Percentiles rank a stretch among this genome's conserved stretches.
These are phyloP conservation scores for Gallinago paraguaiae DNA, from an alignment of 2,113 vertebrate species.

Conservation along the genomic window DNA sequence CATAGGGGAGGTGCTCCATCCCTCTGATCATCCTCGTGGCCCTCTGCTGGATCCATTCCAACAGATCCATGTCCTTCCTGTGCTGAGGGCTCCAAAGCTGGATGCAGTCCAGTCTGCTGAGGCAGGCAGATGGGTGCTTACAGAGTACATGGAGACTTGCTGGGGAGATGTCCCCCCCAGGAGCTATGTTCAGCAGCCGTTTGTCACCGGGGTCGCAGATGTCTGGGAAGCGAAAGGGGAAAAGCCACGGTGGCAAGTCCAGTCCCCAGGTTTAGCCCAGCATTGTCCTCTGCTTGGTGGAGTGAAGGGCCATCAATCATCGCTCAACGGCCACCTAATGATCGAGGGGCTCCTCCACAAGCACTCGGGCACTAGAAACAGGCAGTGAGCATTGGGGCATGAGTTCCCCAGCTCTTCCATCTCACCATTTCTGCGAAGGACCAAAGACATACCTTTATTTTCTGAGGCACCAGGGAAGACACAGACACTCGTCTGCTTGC, in stretches of 20 bases:
- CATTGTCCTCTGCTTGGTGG: neutral
- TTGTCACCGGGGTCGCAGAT: neutral
- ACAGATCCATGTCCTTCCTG: no score
- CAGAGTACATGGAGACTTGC: neutral
- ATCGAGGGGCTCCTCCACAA: neutral
- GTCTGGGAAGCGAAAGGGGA: neutral
- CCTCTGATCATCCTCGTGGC: no score
- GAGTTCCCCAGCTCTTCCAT: neutral
- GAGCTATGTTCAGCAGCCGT: neutral
- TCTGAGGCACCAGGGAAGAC: neutral
- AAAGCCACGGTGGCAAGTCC: accelerated
- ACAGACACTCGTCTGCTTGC: neutral
- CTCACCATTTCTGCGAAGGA: neutral
- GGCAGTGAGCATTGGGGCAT: accelerated
- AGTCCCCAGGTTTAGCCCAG: neutral
- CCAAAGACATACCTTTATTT: neutral
- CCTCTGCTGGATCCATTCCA: no score
- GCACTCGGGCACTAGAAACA: neutral
- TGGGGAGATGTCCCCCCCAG: accelerated
- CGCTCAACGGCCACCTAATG: accelerated
- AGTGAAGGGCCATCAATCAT: neutral
- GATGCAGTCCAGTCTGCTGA: neutral
- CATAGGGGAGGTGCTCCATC: no score
- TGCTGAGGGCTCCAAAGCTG: no score
- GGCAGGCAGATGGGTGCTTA: neutral